These are phyloP conservation scores for Adelognathus sp. DNA, from an alignment of 2,888 invertebrate species.

Conservation along the genomic window DNA sequence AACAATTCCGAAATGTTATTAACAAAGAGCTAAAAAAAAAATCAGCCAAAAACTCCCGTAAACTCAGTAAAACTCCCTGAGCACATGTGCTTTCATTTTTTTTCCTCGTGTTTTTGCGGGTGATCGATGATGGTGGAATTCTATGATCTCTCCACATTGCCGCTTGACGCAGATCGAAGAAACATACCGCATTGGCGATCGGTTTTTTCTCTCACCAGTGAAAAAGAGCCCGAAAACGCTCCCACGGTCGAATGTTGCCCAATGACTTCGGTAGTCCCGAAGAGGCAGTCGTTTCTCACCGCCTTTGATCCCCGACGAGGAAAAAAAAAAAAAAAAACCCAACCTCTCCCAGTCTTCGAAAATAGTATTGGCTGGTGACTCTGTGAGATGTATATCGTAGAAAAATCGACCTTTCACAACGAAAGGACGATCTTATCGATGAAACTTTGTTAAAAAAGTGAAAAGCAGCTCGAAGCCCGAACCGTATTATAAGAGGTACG, in stretches of 20 bases:
- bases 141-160: slow-evolving; percentile 14
- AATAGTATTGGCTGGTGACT: not conserved
- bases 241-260: slow-evolving; percentile 15
- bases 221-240: not conserved
- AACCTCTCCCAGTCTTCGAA: not conserved
- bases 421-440: not conserved
- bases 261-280: not conserved
- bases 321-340: too few relatives aligned
- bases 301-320: slow-evolving; percentile 28
- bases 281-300: slow-evolving; percentile 12
- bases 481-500: too few relatives aligned
- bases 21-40: too few relatives aligned
- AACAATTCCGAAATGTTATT: too few relatives aligned
- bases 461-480: slow-evolving; percentile 52
- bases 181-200: not conserved
- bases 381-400: not conserved
- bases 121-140: slow-evolving; percentile 4
- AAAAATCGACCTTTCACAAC: not conserved
- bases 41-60: too few relatives aligned
- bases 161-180: slow-evolving; percentile 16
- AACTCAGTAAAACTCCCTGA: not conserved
- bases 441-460: not conserved
- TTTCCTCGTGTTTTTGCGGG: too few relatives aligned
- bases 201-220: not conserved
- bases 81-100: not conserved